A percentile compares a stretch with the other conserved stretches of the same genome.
Conservation (phyloP, 2,888 invertebrate species). For the Chloroclystis v-ata region DNA sequence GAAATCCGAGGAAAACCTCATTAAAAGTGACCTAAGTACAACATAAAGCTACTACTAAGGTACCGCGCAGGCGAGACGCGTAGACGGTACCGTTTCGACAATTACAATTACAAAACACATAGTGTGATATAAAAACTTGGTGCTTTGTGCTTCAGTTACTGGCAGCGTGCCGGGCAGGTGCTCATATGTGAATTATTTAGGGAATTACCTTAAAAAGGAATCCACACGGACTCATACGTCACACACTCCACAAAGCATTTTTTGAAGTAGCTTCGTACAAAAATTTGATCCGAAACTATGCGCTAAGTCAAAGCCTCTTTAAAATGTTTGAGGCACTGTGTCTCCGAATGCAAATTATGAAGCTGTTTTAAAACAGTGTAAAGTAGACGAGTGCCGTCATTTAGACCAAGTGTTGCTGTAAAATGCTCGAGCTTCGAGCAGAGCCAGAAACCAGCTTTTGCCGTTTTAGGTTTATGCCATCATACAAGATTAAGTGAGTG, state of each 20-base stretch:
- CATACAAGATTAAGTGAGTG: too few species aligned
- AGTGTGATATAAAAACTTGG: constrained; percentile 75
- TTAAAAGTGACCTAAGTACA: constrained; percentile 68
- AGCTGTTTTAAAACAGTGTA: constrained; percentile 18
- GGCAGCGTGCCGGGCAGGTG: constrained; percentile 79
- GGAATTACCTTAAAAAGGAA: constrained; percentile 64
- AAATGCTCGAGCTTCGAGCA: constrained; percentile 1
- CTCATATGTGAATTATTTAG: constrained; percentile 74
- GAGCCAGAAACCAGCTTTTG: neutral
- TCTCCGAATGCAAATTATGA: constrained; percentile 23
- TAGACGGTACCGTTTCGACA: constrained; percentile 71
- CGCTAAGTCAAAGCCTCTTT: constrained; percentile 27
- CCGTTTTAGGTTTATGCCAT: neutral
- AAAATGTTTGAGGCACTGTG: constrained; percentile 27
- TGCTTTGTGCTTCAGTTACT: constrained; percentile 76
- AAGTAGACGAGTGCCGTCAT: constrained; percentile 8
- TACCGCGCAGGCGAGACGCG: constrained; percentile 56
- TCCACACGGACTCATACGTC: constrained; percentile 52
- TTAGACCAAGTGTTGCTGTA: constrained; percentile 24
- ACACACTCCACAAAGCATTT: constrained; percentile 49
- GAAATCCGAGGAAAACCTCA: constrained; percentile 50
- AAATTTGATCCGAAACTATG: constrained; percentile 24
- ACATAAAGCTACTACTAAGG: constrained; percentile 76
- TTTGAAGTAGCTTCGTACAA: constrained; percentile 37
- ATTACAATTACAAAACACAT: constrained; percentile 76